These are phyloP conservation scores for Paramormyrops hopkinsi DNA, from an alignment of 2,797 vertebrate genomes.

Conservation along the genomic window DNA sequence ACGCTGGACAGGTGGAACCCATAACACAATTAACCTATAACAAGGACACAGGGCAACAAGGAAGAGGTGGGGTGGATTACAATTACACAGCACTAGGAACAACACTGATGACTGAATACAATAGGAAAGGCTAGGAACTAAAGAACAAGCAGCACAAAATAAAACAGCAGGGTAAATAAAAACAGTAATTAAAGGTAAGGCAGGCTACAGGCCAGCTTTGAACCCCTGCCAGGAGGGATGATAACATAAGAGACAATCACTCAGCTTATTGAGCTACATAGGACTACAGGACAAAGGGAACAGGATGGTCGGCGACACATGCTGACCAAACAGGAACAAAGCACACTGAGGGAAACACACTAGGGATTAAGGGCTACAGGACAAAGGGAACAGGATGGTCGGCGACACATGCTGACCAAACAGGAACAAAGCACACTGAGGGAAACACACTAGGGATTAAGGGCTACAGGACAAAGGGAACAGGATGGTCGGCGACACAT, in stretches of 20 bases:
- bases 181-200: not conserved
- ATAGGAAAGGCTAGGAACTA: not conserved
- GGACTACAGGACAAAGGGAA: too few relatives aligned
- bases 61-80: not conserved
- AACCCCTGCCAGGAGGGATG: not conserved
- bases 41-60: not conserved
- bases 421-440: not conserved
- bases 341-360: not conserved
- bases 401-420: not conserved
- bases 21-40: not conserved
- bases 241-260: not conserved
- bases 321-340: too few relatives aligned
- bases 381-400: not conserved
- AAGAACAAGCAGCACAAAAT: not conserved
- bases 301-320: too few relatives aligned
- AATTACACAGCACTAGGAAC: not conserved
- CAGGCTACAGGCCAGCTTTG: not conserved
- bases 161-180: not conserved
- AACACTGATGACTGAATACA: not conserved
- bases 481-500: too few relatives aligned
- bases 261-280: not conserved
- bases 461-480: too few relatives aligned
- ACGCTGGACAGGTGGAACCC: not conserved
- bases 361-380: not conserved
- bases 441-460: too few relatives aligned